Base-by-base conservation (phyloP, 2,797 vertebrate species). In the Argya squamiceps region DNA sequence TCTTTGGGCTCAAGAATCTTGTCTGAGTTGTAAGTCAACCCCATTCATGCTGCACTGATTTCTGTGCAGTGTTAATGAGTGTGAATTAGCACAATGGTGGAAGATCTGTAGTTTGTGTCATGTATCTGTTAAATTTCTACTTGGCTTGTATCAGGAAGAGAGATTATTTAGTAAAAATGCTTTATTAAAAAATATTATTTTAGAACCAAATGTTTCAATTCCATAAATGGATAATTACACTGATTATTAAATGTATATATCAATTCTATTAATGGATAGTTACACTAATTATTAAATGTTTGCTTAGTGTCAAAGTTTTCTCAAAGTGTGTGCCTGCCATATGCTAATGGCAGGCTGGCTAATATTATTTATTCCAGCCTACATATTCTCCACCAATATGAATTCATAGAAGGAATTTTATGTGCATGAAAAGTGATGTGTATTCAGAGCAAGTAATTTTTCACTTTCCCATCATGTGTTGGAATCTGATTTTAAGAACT, bases 291-390 rank as follows among this genome's bases (percentile, higher is more conserved):
- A 76, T 82, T 92, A 84, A 60, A 84, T 32, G 27, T 69, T 94
- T 92, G 22, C 91, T 71, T 69, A 47, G 53, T 64, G 83, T 71
- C 87, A 87, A 44, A 93, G 44, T 93, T 94, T 80, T 47, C 81
- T 83, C 64, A 7, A 49, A 93, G 41, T 58, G n/a, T 68, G 22
- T 92, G 82, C 82, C 69, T 96, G 49, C 94, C 93, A 95, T 95
- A 94, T 95, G 95, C 60, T 91, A 77, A 68, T 83, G 52, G 65
- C 68, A 93, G 70, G 60, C 64, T 95, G 86, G 49, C 77, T 92
- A 77, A 64, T 90, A 55, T 46, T 92, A 92, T 93, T 94, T 95
- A 89, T 91, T 95, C 41, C 78, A 89, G 44, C 77, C 85, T 77
- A 64, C 76, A 24, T 58, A 41, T 91, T 93, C 92, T 85, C 74